Percentiles rank a stretch among this genome's conserved stretches.
Evolutionary conservation across 2,797 vertebrate species (phyloP).

Genomic region (Sebastes variabilis): DNA sequence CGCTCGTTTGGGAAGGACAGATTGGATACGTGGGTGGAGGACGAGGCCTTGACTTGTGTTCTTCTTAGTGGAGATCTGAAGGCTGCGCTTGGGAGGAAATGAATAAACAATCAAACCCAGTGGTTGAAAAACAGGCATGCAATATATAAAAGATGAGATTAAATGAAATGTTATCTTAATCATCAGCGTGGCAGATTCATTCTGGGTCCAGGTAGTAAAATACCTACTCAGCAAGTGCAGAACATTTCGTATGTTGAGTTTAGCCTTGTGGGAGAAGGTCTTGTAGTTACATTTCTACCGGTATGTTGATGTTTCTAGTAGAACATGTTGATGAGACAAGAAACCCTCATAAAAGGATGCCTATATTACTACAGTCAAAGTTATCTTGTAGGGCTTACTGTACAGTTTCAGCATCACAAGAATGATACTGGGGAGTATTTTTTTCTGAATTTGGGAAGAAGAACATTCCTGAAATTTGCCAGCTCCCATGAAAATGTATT

Average conservation of each 20-base stretch:
- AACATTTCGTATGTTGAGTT: neutral
- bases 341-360: neutral
- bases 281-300: neutral
- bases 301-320: neutral
- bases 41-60: slow-evolving; percentile 55
- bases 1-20: slow-evolving; percentile 56
- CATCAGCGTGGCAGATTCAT: neutral
- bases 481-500: too few species aligned
- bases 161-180: slow-evolving; percentile 17
- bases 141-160: neutral
- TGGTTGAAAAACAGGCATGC: slow-evolving; percentile 9
- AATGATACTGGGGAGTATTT: slow-evolving; percentile 26
- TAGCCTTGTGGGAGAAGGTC: neutral
- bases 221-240: neutral
- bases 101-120: slow-evolving; percentile 36
- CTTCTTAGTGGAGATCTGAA: slow-evolving; percentile 21
- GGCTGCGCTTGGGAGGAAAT: slow-evolving; percentile 35
- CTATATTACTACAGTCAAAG: neutral
- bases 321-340: neutral
- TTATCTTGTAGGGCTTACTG: slow-evolving; percentile 19
- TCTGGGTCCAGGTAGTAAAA: neutral
- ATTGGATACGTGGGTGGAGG: slow-evolving; percentile 57
- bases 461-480: too few species aligned
- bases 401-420: slow-evolving; percentile 24
- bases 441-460: neutral